A percentile compares a stretch with the other conserved stretches of the same genome.
phyloP scores from a whole-genome alignment of 2,888 invertebrate species.

The Orchestes rusci region DNA sequence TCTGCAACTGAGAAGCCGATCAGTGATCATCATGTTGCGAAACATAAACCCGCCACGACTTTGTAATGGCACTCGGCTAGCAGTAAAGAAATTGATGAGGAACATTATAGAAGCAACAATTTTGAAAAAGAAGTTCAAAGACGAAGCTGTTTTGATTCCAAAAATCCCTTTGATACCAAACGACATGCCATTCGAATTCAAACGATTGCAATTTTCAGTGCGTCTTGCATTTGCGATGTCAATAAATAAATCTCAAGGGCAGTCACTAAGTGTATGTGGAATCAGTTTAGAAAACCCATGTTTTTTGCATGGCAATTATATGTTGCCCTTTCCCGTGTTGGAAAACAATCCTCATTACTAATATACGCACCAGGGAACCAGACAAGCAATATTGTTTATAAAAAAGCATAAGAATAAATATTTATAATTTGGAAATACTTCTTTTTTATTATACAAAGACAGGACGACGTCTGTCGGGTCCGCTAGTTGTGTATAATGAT shows the following conservation, averaged over 20 bases:
- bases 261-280: background rate
- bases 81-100: conserved; percentile 6
- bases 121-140: conserved; percentile 1
- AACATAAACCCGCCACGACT: conserved; percentile 15
- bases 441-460: too few relatives aligned
- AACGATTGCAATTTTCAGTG: conserved; percentile 1
- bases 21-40: conserved; percentile 15
- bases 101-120: conserved; percentile 7
- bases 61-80: conserved; percentile 21
- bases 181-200: conserved; percentile 3
- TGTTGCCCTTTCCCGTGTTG: too few relatives aligned
- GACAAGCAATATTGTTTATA: too few relatives aligned
- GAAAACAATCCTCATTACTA: too few relatives aligned
- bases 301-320: conserved; percentile 4
- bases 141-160: conserved; percentile 1
- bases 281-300: too few relatives aligned
- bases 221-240: conserved; percentile 5
- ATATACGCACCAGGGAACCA: too few relatives aligned
- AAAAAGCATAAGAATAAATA: too few relatives aligned
- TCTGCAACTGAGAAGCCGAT: conserved; percentile 26
- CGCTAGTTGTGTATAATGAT: too few relatives aligned
- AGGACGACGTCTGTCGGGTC: too few relatives aligned
- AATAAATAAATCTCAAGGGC: background rate
- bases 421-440: too few relatives aligned
- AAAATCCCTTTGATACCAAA: conserved; percentile 2